Conservation (phyloP, 2,113 vertebrate species). For the Atlantisia rogersi region DNA sequence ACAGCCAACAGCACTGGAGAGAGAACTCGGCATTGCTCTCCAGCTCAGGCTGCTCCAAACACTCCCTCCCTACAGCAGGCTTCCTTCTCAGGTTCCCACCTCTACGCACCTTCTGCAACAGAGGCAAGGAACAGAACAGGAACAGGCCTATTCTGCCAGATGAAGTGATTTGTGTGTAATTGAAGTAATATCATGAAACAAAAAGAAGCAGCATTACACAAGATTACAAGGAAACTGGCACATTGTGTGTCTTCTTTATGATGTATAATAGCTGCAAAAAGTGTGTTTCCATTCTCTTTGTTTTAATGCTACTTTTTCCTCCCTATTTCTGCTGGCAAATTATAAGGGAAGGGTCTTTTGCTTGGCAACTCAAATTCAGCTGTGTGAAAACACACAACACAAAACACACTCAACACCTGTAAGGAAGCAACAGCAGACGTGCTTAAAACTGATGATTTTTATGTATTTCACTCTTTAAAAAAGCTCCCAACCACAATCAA, state of each 20-base stretch:
- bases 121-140: no score
- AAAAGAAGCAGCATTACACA: neutral
- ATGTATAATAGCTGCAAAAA: neutral
- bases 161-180: neutral
- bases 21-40: neutral
- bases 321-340: neutral
- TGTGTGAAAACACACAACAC: neutral
- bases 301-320: neutral
- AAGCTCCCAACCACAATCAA: neutral
- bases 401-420: neutral
- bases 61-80: neutral
- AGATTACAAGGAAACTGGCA: neutral
- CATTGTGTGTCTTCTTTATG: neutral
- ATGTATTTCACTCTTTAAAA: neutral
- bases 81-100: neutral
- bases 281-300: neutral
- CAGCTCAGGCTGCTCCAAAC: neutral
- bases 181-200: neutral
- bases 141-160: neutral
- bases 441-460: neutral
- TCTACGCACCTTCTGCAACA: neutral
- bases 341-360: neutral
- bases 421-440: neutral
- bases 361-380: neutral
- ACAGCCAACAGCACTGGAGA: fast-evolving